Evolutionary conservation across 1,140 invertebrate species (phyloP).

Genomic region (Lepeophtheirus salmonis): DNA sequence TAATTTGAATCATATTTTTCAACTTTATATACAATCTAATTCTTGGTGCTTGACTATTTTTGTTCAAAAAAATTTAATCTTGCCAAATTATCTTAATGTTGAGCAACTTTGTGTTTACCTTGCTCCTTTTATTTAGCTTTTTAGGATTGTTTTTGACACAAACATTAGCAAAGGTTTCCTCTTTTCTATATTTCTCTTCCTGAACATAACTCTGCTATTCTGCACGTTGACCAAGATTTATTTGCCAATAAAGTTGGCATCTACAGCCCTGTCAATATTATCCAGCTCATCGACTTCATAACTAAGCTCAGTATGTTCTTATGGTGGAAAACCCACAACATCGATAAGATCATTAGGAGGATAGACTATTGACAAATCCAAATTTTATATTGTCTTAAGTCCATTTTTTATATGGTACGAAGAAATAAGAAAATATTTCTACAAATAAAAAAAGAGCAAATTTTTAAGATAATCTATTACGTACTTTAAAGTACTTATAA

Average conservation of each 20-base stretch:
- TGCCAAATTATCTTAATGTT: neutral
- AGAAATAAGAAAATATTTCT: too few relatives aligned
- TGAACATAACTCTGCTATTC: neutral
- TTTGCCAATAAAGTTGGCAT: neutral
- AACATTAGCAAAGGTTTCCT: neutral
- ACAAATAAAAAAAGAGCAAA: too few relatives aligned
- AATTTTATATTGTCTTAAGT: too few relatives aligned
- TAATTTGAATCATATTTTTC: neutral
- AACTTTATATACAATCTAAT: neutral
- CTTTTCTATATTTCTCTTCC: neutral
- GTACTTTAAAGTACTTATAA: too few relatives aligned
- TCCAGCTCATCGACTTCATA: neutral
- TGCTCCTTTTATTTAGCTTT: neutral
- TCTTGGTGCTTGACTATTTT: neutral
- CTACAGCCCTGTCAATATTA: neutral
- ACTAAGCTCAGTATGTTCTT: neutral
- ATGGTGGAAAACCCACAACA: neutral
- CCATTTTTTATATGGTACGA: too few relatives aligned
- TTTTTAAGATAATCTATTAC: too few relatives aligned
- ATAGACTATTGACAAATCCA: too few relatives aligned
- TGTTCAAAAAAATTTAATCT: neutral
- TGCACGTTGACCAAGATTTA: neutral
- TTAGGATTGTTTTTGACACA: neutral
- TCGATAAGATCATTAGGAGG: neutral
- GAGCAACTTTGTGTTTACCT: neutral